phyloP scores from a whole-genome alignment of 2,888 invertebrate species.

The Dendrolimus houi region DNA sequence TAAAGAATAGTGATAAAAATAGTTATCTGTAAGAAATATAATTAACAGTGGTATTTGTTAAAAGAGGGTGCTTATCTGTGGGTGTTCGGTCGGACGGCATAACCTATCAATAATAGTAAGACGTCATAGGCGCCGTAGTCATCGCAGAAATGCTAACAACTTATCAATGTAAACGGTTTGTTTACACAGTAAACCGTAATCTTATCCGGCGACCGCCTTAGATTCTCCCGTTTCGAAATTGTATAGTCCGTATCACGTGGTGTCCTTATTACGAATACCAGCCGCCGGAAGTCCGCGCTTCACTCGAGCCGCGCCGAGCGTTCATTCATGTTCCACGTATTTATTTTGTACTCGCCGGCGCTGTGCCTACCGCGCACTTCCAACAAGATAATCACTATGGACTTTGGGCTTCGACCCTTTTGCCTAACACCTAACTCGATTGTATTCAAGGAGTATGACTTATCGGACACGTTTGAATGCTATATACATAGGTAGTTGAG shows the following conservation, averaged over 20 bases:
- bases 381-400: conserved; percentile 2
- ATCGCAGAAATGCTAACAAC: conserved; percentile 66
- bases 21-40: too few relatives aligned
- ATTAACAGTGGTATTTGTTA: too few relatives aligned
- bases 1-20: too few relatives aligned
- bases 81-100: too few relatives aligned
- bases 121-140: conserved; percentile 21
- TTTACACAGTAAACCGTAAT: conserved; percentile 74
- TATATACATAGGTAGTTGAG: too few relatives aligned
- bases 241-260: conserved; percentile 61
- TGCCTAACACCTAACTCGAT: too few relatives aligned
- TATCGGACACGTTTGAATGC: too few relatives aligned
- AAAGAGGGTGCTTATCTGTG: too few relatives aligned
- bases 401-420: too few relatives aligned
- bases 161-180: conserved; percentile 74
- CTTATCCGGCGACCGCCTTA: conserved; percentile 76
- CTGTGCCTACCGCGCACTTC: conserved; percentile 39
- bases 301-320: conserved; percentile 38
- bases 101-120: too few relatives aligned
- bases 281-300: conserved; percentile 63
- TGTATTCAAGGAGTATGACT: too few relatives aligned
- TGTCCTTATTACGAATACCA: conserved; percentile 53
- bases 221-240: conserved; percentile 73
- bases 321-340: conserved; percentile 66
- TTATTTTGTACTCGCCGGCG: conserved; percentile 45